Evolutionary conservation across 2,113 vertebrate species (phyloP), one percentile per base, ranked within the genome.

Genomic region (Aleadryas rufinucha): DNA sequence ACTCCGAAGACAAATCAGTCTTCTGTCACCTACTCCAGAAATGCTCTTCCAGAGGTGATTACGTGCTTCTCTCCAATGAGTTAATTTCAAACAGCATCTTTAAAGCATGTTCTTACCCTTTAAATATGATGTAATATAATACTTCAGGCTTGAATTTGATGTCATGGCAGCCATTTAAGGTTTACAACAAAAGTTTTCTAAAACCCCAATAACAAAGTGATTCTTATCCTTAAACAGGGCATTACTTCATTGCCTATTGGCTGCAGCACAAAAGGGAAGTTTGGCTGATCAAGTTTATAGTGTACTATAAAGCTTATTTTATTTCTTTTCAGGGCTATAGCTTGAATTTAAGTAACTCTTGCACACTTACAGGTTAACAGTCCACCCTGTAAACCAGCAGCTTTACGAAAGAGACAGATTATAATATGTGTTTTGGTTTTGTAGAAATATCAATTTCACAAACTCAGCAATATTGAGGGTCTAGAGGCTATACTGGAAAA

Each of bases 21-120:
- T 64, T 69, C 79, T 72, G 37, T 64, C 37, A 65, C 21, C 8
- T 41, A 57, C 30, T 20, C 42, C 30, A 75, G 37, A 70, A 57
- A 4, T 31, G 20, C 14, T 50, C 37, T 74, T 70, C 71, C 86
- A 84, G 69, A 96, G 96, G 94, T 97, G 89, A 95, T 90, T 86
- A 91, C 0, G 0, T 44, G 20, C 65, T 94, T 82, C 42, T 78
- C 24, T 45, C 26, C 56, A 54, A 59, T 33, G 13, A 16, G 24
- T 82, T 87, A 1, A 37, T 61, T 77, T 91, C 16, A 54, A 94
- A 24, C 31, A 53, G 22, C 2, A n/a, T 41, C 12, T 84, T 65
- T 30, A 42, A 93, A 71, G 16, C 8, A 53, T 28, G 9, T 56
- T 68, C 52, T 41, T 78, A 27, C 2, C 11, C 17, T 76, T 75